Evolutionary conservation across 1,140 invertebrate species (phyloP), one percentile per base, ranked within the genome.

Genomic region (Apis mellifera): DNA sequence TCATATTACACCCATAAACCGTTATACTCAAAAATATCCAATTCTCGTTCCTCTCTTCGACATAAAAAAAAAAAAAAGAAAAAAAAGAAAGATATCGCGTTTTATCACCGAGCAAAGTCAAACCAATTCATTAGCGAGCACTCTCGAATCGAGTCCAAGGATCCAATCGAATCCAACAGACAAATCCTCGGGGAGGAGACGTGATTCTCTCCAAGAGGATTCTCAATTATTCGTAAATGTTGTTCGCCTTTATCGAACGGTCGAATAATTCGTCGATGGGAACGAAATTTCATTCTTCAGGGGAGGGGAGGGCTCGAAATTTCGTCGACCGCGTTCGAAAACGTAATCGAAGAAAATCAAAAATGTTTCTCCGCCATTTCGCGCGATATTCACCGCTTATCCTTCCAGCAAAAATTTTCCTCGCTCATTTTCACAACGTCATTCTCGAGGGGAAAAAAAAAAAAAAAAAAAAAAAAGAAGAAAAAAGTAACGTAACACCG

Each of bases 401-500:
- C 21, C 17, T 19, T 2, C 66, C 32, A n/a, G 32, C 32, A 42
- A 15, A 73, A 73, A 80, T 78, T 70, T 60, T n/a, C 32, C 54
- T 59, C 62, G 62, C 52, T 54, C 23, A 42, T 72, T 73, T 66
- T 60, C 62, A n/a, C 52, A 42, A 13, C 68, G 75, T 57, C 64
- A 57, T 74, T 79, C 42, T 72, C 17, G 19, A 11, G 23, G 15
- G 1, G 19, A 7, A 4, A 32, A 55, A 59, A 60, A 21, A 19
- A 19, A 42, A 42, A 42, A 7, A 42, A 42, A 7, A 42, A 42
- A 5, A 42, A 42, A 26, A n/a, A n/a, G n/a, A n/a, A n/a, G n/a
- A 2, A 26, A 69, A 50, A 62, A 55, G 23, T 64, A 32, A 72
- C 68, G 26, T 48, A 75, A 74, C 79, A 60, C 55, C 73, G 73